Evolutionary conservation across 2,797 vertebrate genomes (phyloP).

Genomic region (Tragopan temminckii): DNA sequence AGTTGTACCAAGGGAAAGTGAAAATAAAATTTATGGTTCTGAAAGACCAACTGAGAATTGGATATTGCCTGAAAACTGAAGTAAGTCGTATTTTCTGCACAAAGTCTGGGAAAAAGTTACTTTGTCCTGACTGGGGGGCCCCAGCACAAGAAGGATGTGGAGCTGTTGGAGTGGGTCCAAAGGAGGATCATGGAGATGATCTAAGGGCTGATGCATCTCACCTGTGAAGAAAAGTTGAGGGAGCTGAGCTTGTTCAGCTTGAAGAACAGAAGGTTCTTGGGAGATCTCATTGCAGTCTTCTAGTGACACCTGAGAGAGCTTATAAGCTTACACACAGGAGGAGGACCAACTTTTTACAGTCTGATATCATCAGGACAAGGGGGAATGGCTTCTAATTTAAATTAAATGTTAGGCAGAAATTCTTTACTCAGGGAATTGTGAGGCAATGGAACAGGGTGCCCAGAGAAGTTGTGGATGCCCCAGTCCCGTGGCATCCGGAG

Average conservation of each 20-base stretch:
- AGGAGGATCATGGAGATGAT: not conserved
- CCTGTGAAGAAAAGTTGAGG: not conserved
- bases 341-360: not conserved
- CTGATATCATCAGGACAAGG: not conserved
- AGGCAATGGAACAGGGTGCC: not conserved
- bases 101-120: not conserved
- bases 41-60: constrained; percentile 31
- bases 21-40: constrained; percentile 60
- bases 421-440: not conserved
- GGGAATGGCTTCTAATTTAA: not conserved
- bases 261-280: not conserved
- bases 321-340: not conserved
- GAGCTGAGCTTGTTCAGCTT: not conserved
- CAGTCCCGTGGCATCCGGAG: not conserved
- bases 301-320: too few species aligned
- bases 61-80: not conserved
- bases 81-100: not conserved
- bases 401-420: not conserved
- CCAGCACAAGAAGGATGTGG: not conserved
- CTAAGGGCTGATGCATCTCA: not conserved
- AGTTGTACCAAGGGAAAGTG: constrained; percentile 25
- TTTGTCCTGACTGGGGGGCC: not conserved
- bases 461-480: not conserved
- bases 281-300: not conserved
- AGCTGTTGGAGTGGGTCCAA: not conserved